Conservation (phyloP, 2,888 invertebrate species). For the Venusia cambrica region DNA sequence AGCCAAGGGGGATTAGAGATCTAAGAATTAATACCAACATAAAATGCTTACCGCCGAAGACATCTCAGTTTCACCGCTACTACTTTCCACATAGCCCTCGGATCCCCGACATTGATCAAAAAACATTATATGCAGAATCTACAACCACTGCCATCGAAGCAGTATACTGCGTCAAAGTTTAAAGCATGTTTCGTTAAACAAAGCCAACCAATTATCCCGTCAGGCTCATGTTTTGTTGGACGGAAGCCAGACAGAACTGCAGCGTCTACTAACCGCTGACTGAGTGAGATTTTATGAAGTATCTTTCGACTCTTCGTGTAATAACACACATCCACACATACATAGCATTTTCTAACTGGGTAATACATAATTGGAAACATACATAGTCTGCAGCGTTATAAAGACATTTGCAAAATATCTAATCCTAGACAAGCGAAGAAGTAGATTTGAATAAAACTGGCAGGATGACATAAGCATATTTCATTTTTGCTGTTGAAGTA, state of each 20-base stretch:
- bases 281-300: constrained; percentile 7
- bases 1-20: too few species aligned
- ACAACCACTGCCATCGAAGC: constrained; percentile 7
- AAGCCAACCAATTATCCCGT: constrained; percentile 27
- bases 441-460: too few species aligned
- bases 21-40: too few species aligned
- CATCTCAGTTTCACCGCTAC: constrained; percentile 5
- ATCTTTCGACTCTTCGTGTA: too few species aligned
- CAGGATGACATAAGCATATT: background rate
- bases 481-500: constrained; percentile 1
- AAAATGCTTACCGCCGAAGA: constrained; percentile 7
- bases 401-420: too few species aligned
- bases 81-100: constrained; percentile 9
- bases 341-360: too few species aligned
- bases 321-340: too few species aligned
- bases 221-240: constrained; percentile 21
- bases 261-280: constrained; percentile 11
- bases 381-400: too few species aligned
- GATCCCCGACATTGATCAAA: too few species aligned
- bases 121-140: constrained; percentile 1
- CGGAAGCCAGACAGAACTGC: constrained; percentile 20
- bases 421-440: too few species aligned
- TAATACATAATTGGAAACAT: too few species aligned
- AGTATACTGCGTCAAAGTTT: constrained; percentile 15
- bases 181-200: constrained; percentile 13